These are phyloP conservation scores for Lepidurus couesii DNA, from an alignment of 1,140 invertebrate species.

Conservation along the genomic window DNA sequence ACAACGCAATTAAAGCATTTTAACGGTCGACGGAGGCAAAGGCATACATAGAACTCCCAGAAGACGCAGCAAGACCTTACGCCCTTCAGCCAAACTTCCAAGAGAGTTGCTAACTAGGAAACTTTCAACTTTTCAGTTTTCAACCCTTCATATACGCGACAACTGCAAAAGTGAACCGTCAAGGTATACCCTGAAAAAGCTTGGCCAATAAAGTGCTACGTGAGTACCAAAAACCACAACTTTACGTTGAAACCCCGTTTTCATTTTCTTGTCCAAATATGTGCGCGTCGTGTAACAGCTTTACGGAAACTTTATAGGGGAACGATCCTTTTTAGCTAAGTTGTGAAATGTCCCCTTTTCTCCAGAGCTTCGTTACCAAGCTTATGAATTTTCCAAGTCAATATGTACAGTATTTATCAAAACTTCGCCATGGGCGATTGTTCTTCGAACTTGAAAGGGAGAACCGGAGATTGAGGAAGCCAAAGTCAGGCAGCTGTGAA, in stretches of 20 bases:
- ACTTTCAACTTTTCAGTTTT: not conserved
- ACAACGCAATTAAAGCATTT: constrained; percentile 11
- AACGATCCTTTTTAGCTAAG: not conserved
- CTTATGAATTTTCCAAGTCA: not conserved
- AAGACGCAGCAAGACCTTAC: not conserved
- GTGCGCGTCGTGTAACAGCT: not conserved
- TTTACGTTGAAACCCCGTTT: not conserved
- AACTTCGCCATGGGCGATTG: not conserved
- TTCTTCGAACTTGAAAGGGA: not conserved
- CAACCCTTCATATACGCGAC: not conserved
- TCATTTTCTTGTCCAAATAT: not conserved
- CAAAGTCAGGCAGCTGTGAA: not conserved
- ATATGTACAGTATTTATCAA: not conserved
- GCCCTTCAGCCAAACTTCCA: not conserved
- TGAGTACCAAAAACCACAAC: not conserved
- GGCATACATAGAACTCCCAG: not conserved
- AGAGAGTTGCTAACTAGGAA: not conserved
- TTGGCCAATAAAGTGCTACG: not conserved
- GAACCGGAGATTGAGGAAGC: not conserved
- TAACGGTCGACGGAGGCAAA: not conserved
- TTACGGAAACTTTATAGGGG: not conserved
- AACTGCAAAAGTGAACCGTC: not conserved
- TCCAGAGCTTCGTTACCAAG: not conserved
- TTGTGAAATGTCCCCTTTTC: not conserved
- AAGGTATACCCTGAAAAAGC: not conserved